A percentile compares a stretch with the other conserved stretches of the same genome.
These are phyloP conservation scores for Eumeta japonica DNA, from an alignment of 1,140 invertebrate genomes.

Conservation along the genomic window DNA sequence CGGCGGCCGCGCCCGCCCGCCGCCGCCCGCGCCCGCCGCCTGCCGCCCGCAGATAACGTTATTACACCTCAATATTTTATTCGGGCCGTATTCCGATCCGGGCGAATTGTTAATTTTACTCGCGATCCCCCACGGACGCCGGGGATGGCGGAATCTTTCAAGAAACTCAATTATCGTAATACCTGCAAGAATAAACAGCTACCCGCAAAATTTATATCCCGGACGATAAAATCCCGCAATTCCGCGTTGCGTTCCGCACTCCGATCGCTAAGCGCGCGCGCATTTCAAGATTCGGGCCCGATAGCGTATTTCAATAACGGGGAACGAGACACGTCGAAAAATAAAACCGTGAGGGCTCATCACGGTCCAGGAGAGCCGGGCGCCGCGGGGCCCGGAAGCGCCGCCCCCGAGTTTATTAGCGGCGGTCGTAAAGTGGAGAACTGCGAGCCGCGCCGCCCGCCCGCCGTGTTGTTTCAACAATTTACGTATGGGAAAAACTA, in stretches of 20 bases:
- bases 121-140: slow-evolving; percentile 7
- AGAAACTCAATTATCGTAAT: slow-evolving; percentile 31
- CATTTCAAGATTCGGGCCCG: background rate
- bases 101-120: slow-evolving; percentile 31
- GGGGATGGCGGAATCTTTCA: slow-evolving; percentile 10
- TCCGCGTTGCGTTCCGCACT: background rate
- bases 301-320: no score
- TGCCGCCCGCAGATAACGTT: slow-evolving; percentile 17
- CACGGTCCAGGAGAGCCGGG: no score
- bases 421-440: no score
- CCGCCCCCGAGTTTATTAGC: no score
- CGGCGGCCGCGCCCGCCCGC: no score
- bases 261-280: background rate
- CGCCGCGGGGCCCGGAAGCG: no score
- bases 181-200: slow-evolving; percentile 23
- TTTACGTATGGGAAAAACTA: no score
- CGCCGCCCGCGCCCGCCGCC: no score
- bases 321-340: no score
- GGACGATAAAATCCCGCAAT: background rate
- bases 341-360: no score
- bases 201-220: background rate
- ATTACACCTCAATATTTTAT: slow-evolving; percentile 21
- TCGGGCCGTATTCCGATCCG: slow-evolving; percentile 13
- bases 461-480: no score
- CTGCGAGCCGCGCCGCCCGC: no score